A percentile compares a stretch with the other conserved stretches of the same genome.
phyloP scores from a whole-genome alignment of 2,888 invertebrate species.

The Macrosiphum euphorbiae region DNA sequence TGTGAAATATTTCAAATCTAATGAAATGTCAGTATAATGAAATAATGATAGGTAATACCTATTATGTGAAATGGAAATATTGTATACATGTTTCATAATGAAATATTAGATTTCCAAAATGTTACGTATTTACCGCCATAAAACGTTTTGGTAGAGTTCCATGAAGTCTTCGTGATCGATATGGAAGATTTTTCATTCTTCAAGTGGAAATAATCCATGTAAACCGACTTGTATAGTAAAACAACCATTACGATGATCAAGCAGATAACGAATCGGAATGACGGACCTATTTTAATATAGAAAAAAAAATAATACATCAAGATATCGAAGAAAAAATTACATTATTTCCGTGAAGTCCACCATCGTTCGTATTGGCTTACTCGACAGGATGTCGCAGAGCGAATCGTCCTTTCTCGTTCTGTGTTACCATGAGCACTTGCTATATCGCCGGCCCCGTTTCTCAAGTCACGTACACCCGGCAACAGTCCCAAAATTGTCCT shows the following conservation, averaged over 20 bases:
- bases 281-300: constrained; percentile 32
- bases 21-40: not conserved
- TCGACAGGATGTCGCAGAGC: constrained; percentile 48
- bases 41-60: not conserved
- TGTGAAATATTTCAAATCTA: not conserved
- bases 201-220: constrained; percentile 51
- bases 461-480: constrained; percentile 40
- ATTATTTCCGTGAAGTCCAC: constrained; percentile 20
- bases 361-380: constrained; percentile 29
- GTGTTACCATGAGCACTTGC: not conserved
- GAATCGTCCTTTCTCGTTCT: constrained; percentile 33
- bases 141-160: constrained; percentile 33
- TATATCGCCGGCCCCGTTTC: not conserved
- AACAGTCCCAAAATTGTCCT: constrained; percentile 36
- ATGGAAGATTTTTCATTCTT: constrained; percentile 33
- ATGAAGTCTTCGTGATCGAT: constrained; percentile 3
- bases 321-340: constrained; percentile 29
- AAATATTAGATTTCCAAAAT: not conserved
- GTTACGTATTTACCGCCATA: constrained; percentile 23
- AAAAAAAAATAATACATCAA: constrained; percentile 19
- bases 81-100: not conserved
- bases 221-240: constrained; percentile 50
- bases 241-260: constrained; percentile 50
- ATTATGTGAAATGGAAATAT: not conserved
- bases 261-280: constrained; percentile 51